A percentile compares a stretch with the other conserved stretches of the same genome.
Conservation (phyloP, 2,888 invertebrate genomes). For the Poecilus cupreus region DNA sequence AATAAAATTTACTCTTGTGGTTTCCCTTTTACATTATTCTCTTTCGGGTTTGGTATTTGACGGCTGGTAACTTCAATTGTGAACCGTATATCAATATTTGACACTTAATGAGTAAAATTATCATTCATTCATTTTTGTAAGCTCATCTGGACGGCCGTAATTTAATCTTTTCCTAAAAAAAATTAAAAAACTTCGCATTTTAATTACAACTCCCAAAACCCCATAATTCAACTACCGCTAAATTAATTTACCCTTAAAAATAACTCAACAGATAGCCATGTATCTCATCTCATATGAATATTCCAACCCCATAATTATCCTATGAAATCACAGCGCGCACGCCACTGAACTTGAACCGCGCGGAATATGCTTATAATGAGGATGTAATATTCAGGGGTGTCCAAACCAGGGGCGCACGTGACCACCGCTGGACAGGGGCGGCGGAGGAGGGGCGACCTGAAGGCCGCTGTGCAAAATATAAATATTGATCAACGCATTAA, state of each 20-base stretch:
- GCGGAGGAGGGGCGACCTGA: slow-evolving; percentile 7
- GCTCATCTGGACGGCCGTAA: no score
- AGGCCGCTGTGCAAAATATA: slow-evolving; percentile 53
- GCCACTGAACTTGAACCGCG: slow-evolving; percentile 45
- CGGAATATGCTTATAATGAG: slow-evolving; percentile 47
- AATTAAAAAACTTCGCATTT: no score
- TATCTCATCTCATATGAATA: background rate
- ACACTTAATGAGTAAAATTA: no score
- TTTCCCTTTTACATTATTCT: no score
- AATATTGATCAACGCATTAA: slow-evolving; percentile 56
- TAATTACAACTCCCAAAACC: no score
- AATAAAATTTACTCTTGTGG: no score
- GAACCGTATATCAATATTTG: no score
- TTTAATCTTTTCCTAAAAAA: no score
- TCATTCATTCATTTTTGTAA: no score
- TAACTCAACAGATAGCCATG: background rate
- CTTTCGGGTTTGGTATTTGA: no score
- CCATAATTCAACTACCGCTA: background rate
- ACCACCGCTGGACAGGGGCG: background rate
- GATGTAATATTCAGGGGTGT: slow-evolving; percentile 58
- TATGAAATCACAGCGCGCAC: slow-evolving; percentile 21
- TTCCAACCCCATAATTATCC: background rate
- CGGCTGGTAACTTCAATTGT: no score
- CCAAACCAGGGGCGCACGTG: slow-evolving; percentile 16
- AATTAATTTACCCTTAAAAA: background rate